These are phyloP conservation scores for Amia ocellicauda DNA, from an alignment of 2,113 vertebrate species.

Conservation along the genomic window DNA sequence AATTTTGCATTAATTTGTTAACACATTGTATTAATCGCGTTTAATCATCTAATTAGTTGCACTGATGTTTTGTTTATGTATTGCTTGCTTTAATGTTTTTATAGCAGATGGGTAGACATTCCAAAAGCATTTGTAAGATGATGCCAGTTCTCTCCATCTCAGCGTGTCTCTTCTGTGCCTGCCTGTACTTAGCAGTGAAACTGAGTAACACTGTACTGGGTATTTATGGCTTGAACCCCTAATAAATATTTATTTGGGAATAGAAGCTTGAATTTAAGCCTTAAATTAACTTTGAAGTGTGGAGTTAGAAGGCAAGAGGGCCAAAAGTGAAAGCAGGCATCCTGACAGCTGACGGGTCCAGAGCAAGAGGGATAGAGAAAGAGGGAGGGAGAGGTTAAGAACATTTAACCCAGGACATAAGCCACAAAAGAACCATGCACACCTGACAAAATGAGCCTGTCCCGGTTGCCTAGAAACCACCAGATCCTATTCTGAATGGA, in stretches of 20 bases:
- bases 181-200: not conserved
- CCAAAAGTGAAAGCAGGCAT: not conserved
- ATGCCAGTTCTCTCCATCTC: not conserved
- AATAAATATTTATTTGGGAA: too few relatives aligned
- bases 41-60: too few relatives aligned
- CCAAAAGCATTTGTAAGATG: too few relatives aligned
- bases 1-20: too few relatives aligned
- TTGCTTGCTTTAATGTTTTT: too few relatives aligned
- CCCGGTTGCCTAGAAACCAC: constrained; percentile 30
- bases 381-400: not conserved
- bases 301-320: not conserved
- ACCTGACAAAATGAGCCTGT: constrained; percentile 2
- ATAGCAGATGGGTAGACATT: too few relatives aligned
- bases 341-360: too few relatives aligned
- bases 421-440: not conserved
- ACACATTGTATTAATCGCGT: too few relatives aligned
- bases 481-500: constrained; percentile 18
- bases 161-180: too few relatives aligned
- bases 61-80: too few relatives aligned
- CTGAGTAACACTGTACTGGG: not conserved
- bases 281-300: not conserved
- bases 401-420: not conserved
- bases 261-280: not conserved
- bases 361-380: too few relatives aligned
- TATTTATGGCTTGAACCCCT: too few relatives aligned